Conservation (phyloP, 2,888 invertebrate genomes). For the Neelides folsomi region DNA sequence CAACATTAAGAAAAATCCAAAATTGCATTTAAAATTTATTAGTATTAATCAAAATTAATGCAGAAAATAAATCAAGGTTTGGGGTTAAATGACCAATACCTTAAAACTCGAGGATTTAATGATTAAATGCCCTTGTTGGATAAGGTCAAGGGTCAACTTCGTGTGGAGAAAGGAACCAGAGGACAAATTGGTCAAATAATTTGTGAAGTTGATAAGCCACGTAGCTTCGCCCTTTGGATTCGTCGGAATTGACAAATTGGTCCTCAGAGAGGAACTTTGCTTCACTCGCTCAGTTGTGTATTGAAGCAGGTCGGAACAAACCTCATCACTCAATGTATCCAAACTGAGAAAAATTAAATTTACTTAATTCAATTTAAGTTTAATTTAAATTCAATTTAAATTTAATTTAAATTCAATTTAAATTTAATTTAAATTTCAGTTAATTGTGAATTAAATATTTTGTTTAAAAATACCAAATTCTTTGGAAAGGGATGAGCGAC, state of each 20-base stretch:
- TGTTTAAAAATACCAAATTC: slow-evolving; percentile 36
- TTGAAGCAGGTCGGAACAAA: slow-evolving; percentile 73
- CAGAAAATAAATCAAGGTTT: too few relatives aligned
- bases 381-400: neutral
- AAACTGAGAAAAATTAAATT: slow-evolving; percentile 45
- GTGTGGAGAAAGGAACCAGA: slow-evolving; percentile 84
- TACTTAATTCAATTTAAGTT: neutral
- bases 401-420: neutral
- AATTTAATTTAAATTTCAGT: neutral
- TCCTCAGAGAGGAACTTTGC: slow-evolving; percentile 47
- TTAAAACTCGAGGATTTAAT: slow-evolving; percentile 89
- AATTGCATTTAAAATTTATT: too few relatives aligned
- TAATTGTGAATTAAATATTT: neutral
- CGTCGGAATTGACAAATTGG: slow-evolving; percentile 8
- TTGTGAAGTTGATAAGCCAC: slow-evolving; percentile 54
- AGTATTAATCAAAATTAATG: too few relatives aligned
- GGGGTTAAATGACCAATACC: slow-evolving; percentile 37
- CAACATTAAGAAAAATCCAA: too few relatives aligned
- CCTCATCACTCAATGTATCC: slow-evolving; percentile 56
- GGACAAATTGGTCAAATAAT: slow-evolving; percentile 67
- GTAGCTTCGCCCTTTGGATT: slow-evolving; percentile 8
- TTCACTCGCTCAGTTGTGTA: slow-evolving; percentile 73
- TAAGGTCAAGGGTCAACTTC: slow-evolving; percentile 77
- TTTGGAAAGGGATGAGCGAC: slow-evolving; percentile 63
- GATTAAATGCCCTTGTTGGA: slow-evolving; percentile 80